phyloP scores from a whole-genome alignment of 2,113 vertebrate genomes.

The Plecotus auritus region DNA sequence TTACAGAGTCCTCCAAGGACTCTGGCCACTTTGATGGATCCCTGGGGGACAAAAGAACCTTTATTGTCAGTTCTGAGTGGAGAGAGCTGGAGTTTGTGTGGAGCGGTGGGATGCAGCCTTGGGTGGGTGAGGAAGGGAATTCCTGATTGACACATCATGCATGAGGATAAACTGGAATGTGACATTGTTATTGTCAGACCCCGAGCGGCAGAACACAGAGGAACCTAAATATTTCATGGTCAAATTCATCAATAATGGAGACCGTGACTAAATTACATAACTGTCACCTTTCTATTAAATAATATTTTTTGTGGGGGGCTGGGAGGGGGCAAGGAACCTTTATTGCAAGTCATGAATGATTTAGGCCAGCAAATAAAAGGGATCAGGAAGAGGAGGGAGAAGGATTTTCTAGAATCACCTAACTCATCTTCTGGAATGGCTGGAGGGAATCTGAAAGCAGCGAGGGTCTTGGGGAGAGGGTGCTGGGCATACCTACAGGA shows the following conservation, averaged over 20 bases:
- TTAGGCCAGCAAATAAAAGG: constrained; percentile 78
- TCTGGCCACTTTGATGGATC: background rate
- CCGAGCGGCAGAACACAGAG: constrained; percentile 70
- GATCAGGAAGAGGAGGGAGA: constrained; percentile 41
- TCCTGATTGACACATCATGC: constrained; percentile 68
- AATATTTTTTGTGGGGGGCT: constrained; percentile 79
- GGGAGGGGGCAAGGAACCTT: constrained; percentile 66
- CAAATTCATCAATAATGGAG: constrained; percentile 87
- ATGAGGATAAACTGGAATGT: constrained; percentile 56
- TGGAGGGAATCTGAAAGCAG: background rate
- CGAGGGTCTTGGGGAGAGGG: background rate
- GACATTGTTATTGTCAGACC: constrained; percentile 74
- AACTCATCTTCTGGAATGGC: background rate
- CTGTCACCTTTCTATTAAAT: constrained; percentile 84
- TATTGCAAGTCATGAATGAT: constrained; percentile 81
- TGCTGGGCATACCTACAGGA: background rate
- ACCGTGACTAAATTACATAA: constrained; percentile 82
- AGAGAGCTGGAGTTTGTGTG: background rate
- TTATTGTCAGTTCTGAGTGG: background rate
- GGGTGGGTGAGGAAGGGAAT: constrained; percentile 19
- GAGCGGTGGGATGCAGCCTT: background rate
- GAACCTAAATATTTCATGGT: constrained; percentile 84
- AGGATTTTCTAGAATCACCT: constrained; percentile 43
- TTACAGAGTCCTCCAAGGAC: background rate
- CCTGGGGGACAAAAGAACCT: background rate